These are phyloP conservation scores for Ploceus nigricollis DNA, from an alignment of 2,113 vertebrate genomes.

Conservation along the genomic window DNA sequence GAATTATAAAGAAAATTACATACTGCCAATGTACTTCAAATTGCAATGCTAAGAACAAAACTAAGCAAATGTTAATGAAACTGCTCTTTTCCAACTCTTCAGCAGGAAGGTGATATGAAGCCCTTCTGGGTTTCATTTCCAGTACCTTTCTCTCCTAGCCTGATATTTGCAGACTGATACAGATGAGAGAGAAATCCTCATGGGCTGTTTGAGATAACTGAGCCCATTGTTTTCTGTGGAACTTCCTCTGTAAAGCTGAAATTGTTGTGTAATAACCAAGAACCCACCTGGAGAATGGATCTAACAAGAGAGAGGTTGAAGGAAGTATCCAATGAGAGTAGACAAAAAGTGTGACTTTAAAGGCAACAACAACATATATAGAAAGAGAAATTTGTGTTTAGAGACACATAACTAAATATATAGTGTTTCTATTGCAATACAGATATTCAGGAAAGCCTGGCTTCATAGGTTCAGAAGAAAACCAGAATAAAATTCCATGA, in stretches of 20 bases:
- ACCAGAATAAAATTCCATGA: background rate
- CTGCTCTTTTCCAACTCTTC: background rate
- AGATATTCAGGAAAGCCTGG: background rate
- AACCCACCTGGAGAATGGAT: background rate
- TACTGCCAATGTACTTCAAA: background rate
- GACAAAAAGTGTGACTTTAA: background rate
- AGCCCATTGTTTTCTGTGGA: background rate
- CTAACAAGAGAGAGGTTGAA: background rate
- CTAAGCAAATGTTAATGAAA: background rate
- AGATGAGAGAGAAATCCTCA: background rate
- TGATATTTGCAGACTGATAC: background rate
- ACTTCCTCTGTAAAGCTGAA: background rate
- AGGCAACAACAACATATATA: background rate
- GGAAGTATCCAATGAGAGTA: background rate
- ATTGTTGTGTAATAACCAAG: background rate
- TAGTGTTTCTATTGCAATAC: background rate
- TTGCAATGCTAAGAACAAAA: background rate
- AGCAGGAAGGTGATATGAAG: background rate
- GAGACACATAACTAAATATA: background rate
- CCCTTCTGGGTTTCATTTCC: background rate
- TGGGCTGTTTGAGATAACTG: background rate
- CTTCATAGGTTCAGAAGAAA: background rate
- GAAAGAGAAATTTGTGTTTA: background rate
- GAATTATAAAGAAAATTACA: background rate
- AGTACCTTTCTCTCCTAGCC: background rate